Evolutionary conservation across 2,888 invertebrate species (phyloP), one percentile per base, ranked within the genome.

Genomic region (Lomographa bimaculata): DNA sequence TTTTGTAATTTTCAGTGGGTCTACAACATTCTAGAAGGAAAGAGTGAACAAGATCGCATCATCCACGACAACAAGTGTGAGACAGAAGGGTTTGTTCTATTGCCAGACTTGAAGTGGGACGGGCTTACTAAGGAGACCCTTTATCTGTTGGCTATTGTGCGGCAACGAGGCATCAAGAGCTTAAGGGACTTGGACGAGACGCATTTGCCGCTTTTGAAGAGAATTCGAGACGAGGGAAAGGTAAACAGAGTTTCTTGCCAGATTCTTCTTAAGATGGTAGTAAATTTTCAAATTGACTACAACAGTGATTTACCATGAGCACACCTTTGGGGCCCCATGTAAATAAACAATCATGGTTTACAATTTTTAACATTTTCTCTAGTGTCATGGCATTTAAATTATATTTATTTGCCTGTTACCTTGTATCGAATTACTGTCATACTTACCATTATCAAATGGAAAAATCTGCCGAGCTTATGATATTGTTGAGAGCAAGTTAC

Each of bases 91-190:
- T 99, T 98, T 72, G 89, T 99, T 6, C 79, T 99, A 6, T 66
- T 98, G 0, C 98, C 97, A 0, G 99, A 99, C 81, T 89, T 98
- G 38, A 99, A 99, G 79, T 99, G 99, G 99, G 96, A 98, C 80
- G 96, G 96, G 6, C 77, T 91, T 24, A 80, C 78, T 7, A 84
- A 93, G 7, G 95, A 96, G 63, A 94, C 94, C 0, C 79, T 99
- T 6, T 97, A 99, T 73, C 79, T 97, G 3, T 81, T 97, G 35
- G 98, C 96, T 0, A 93, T 99, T 39, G 91, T 94, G 0, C 91
- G 94, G 54, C 90, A 92, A 49, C 92, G 90, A 52, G 93, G 91
- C 28, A 91, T 99, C 3, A 94, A 93, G 72, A 97, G 97, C 0
- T 63, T 99, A 17, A 90, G 99, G 57, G 97, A 98, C 72, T 90